Evolutionary conservation across 2,888 invertebrate species (phyloP), one percentile per base, ranked within the genome.

Genomic region (Leistus spinibarbis): DNA sequence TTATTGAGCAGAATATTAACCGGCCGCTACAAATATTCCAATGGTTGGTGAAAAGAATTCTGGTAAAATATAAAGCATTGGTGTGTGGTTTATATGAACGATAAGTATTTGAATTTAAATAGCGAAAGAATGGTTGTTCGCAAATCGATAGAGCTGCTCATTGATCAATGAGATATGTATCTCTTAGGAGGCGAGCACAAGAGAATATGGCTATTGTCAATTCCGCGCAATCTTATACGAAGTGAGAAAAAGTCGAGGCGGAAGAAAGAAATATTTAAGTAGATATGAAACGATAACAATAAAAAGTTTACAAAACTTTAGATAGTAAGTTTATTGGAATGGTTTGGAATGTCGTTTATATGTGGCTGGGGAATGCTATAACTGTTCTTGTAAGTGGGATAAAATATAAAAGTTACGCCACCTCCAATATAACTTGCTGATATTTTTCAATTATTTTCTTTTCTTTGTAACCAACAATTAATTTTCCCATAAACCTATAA

Each of bases 321-420:
- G 73, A 73, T 73, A 73, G 73, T 73, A 67, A 73, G 73, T 73
- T 73, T 73, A 73, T 73, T 73, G 73, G 73, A 73, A 73, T 73
- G 73, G 73, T 67, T 73, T 73, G 73, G 40, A 73, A 73, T 65
- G 73, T 67, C 73, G 73, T 73, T 73, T 73, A 73, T 73, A 60
- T 73, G 73, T 73, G 73, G 73, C 73, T 73, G 54, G 73, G 73
- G 73, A 67, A 24, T 67, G 73, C 66, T 73, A 73, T 73, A 73
- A 73, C 73, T 73, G 73, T 65, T 73, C 73, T 73, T 60, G 62
- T 73, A 73, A 73, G 67, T 73, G 67, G 67, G 67, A 73, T 60
- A 73, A 73, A 73, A 73, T 73, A 73, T 73, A 73, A 73, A 73
- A 73, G 64, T 73, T 67, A 60, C 73, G 27, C 64, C 73, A 54